Percentiles rank a stretch among this genome's conserved stretches.
Evolutionary conservation across 2,113 vertebrate genomes (phyloP).

Genomic region (Heterochromis multidens): DNA sequence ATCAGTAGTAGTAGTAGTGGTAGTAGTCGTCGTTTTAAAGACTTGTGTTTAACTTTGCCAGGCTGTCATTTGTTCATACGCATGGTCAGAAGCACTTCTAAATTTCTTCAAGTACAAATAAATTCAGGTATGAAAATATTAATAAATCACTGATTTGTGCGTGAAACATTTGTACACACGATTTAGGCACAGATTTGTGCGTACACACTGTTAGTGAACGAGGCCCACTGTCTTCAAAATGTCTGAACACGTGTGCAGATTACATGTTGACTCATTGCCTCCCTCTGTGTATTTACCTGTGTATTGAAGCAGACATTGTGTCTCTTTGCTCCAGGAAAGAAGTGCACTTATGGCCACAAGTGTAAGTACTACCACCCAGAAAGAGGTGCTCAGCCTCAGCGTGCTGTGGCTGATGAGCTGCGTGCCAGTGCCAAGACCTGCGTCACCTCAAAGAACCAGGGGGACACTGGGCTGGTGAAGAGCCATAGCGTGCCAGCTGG

Average conservation of each 20-base stretch:
- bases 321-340: slow-evolving; percentile 82
- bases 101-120: no score
- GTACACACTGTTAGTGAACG: background rate
- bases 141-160: no score
- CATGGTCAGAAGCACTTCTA: no score
- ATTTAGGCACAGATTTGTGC: no score
- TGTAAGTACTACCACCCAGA: slow-evolving; percentile 98
- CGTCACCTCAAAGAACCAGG: slow-evolving; percentile 79
- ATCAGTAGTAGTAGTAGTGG: no score
- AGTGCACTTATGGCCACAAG: slow-evolving; percentile 98
- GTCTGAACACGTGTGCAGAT: background rate
- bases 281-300: background rate
- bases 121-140: no score
- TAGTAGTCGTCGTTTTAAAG: no score
- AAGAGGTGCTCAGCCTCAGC: slow-evolving; percentile 92
- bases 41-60: no score
- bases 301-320: background rate
- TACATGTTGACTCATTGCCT: background rate
- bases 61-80: no score
- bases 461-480: slow-evolving; percentile 86
- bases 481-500: slow-evolving; percentile 94
- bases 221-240: background rate
- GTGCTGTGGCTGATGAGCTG: slow-evolving; percentile 94
- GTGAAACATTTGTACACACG: no score
- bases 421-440: slow-evolving; percentile 93